Evolutionary conservation across 2,797 vertebrate species (phyloP).

Genomic region (Hoplostethus atlanticus): DNA sequence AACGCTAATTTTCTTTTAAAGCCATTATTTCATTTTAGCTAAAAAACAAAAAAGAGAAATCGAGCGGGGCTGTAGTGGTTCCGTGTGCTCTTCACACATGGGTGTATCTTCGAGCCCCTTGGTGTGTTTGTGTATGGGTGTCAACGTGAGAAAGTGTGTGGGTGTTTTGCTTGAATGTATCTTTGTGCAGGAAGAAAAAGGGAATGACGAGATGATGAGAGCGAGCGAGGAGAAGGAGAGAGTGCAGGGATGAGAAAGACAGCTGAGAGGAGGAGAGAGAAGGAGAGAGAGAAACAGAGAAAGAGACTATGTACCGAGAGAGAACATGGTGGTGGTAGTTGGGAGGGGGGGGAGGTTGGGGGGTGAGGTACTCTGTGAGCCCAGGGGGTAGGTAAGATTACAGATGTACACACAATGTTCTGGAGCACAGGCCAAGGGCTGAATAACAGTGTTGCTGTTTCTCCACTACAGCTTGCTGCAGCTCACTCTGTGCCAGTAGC

Average conservation of each 20-base stretch:
- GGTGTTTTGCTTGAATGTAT: slow-evolving; percentile 81
- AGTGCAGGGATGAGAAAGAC: background rate
- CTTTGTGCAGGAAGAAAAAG: slow-evolving; percentile 71
- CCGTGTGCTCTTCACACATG: slow-evolving; percentile 76
- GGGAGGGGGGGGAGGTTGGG: slow-evolving; percentile 18
- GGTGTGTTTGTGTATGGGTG: slow-evolving; percentile 78
- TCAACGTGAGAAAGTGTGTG: slow-evolving; percentile 77
- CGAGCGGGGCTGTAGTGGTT: slow-evolving; percentile 58
- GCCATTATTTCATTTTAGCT: slow-evolving; percentile 63
- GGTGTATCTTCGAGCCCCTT: slow-evolving; percentile 79
- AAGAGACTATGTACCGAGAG: slow-evolving; percentile 20
- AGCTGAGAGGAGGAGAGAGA: slow-evolving; percentile 16
- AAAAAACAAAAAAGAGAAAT: slow-evolving; percentile 17
- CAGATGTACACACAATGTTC: slow-evolving; percentile 83
- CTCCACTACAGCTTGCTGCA: slow-evolving; percentile 74
- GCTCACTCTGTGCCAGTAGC: slow-evolving; percentile 71
- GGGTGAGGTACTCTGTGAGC: slow-evolving; percentile 48
- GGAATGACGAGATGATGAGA: slow-evolving; percentile 67
- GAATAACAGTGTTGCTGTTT: slow-evolving; percentile 79
- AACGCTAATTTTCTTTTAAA: slow-evolving; percentile 3
- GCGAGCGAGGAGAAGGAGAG: slow-evolving; percentile 32
- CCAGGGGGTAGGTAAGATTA: slow-evolving; percentile 80
- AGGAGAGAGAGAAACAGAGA: slow-evolving; percentile 48
- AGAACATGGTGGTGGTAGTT: slow-evolving; percentile 45
- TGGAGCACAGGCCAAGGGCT: slow-evolving; percentile 80